Conservation (phyloP, 2,113 vertebrate species). For the Amia ocellicauda region DNA sequence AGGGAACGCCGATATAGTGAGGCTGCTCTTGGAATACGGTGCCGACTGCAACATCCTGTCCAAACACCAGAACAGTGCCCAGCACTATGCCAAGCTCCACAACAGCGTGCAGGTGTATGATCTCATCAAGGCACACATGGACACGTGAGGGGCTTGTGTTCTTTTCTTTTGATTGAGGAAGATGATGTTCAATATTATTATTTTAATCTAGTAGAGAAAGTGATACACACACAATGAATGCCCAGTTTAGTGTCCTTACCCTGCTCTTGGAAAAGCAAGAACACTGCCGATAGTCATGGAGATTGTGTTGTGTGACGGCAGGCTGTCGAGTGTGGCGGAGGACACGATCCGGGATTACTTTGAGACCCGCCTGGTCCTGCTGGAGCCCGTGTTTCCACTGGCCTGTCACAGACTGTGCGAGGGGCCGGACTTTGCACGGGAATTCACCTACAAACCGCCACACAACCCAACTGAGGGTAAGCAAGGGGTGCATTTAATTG, state of each 20-base stretch:
- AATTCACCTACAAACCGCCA: constrained; percentile 82
- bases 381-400: constrained; percentile 88
- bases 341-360: constrained; percentile 86
- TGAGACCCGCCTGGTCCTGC: constrained; percentile 77
- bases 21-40: constrained; percentile 88
- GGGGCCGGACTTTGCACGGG: constrained; percentile 85
- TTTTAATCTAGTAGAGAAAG: too few species aligned
- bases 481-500: background rate
- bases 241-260: too few species aligned
- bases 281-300: too few species aligned
- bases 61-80: constrained; percentile 85
- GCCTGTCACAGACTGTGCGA: constrained; percentile 92
- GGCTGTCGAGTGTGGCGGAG: constrained; percentile 85
- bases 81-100: constrained; percentile 86
- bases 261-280: too few species aligned
- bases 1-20: constrained; percentile 88
- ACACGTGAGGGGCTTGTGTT: constrained; percentile 70
- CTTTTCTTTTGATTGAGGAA: background rate
- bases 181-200: too few species aligned
- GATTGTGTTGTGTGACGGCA: constrained; percentile 37
- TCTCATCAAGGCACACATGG: constrained; percentile 82
- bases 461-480: constrained; percentile 81
- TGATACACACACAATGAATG: too few species aligned
- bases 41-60: constrained; percentile 92
- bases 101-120: constrained; percentile 84